phyloP scores from a whole-genome alignment of 2,888 invertebrate species.

The Epinotia demarniana region DNA sequence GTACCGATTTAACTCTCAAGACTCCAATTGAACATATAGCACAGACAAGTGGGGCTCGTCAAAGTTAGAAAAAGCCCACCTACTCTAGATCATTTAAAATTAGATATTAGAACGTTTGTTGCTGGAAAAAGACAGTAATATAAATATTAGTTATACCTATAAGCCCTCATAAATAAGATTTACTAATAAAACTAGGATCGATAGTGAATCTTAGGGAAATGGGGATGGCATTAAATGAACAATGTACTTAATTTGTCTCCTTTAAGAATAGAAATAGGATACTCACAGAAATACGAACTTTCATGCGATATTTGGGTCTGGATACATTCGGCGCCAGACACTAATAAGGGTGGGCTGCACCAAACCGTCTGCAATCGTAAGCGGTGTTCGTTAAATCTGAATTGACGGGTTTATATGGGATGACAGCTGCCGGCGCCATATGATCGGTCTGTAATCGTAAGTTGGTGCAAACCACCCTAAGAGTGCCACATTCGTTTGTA shows the following conservation, averaged over 20 bases:
- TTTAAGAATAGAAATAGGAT: not conserved
- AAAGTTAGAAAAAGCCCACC: not conserved
- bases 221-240: not conserved
- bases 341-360: too few relatives aligned
- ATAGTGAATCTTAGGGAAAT: not conserved
- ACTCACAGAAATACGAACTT: not conserved
- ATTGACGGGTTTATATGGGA: too few relatives aligned
- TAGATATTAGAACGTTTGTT: not conserved
- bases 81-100: not conserved
- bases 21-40: not conserved
- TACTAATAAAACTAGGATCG: not conserved
- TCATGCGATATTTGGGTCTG: not conserved
- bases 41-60: not conserved
- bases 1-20: slow-evolving; percentile 1
- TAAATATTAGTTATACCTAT: not conserved
- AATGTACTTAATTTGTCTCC: too few relatives aligned
- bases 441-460: too few relatives aligned
- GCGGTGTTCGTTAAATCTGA: too few relatives aligned
- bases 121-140: not conserved
- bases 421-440: too few relatives aligned
- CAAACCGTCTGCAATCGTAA: too few relatives aligned
- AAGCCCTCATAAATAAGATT: not conserved
- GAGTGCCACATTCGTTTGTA: too few relatives aligned
- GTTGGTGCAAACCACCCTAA: too few relatives aligned
- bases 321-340: not conserved